Evolutionary conservation across 2,113 vertebrate species (phyloP), one percentile per base, ranked within the genome.

Genomic region (Bostrychus sinensis): DNA sequence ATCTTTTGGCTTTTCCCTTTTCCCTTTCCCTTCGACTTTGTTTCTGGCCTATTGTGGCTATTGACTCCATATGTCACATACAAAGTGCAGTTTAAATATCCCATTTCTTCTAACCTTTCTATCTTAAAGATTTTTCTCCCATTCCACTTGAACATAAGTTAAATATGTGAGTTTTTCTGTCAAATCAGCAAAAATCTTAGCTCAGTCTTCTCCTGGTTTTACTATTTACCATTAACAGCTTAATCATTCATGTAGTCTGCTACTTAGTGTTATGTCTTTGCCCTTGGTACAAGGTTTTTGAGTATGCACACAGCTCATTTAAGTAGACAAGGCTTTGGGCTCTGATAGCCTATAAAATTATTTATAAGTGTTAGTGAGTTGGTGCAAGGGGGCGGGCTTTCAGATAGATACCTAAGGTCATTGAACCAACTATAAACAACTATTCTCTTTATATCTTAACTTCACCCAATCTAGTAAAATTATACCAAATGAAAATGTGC

Each of bases 181-280:
- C 20, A 23, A 14, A 22, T 12, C 4, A 39, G 61, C 25, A n/a
- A 53, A 12, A 36, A 30, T 32, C n/a, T n/a, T 3, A 36, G 17
- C 22, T 62, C 30, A 61, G 8, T 66, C 22, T 56, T 12, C 46
- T 26, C 8, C 2, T 1, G n/a, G 38, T 8, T 14, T 30, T 37
- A 64, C 42, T 26, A 23, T 57, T 54, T 57, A 51, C 50, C 9
- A 56, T 28, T 62, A 16, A 22, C 23, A 12, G n/a, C 19, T 65
- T 11, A 48, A 54, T 32, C 53, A 26, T 75, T 57, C 71, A 42
- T 68, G n/a, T 20, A 60, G 50, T 56, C 10, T 46, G 30, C 51
- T 60, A 6, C 4, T 50, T 45, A 56, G 38, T 64, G 66, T 38
- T 43, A 42, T 71, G 46, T 11, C 62, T 13, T 53, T 67, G 58